Evolutionary conservation across 2,888 invertebrate genomes (phyloP).

Genomic region (Erebia palarica): DNA sequence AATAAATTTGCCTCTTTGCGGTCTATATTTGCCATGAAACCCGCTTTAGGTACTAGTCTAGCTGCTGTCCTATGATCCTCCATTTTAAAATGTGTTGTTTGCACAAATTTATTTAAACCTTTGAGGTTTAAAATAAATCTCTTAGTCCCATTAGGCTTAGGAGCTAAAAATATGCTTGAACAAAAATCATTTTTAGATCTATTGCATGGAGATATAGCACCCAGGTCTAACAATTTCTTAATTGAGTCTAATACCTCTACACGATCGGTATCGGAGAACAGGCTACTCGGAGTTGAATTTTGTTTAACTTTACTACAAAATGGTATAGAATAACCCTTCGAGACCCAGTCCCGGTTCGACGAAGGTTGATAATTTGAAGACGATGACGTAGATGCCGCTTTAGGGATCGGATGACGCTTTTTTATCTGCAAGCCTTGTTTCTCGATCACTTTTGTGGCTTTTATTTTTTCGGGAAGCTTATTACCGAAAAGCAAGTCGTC

Average conservation of each 20-base stretch:
- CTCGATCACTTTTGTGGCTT: background rate
- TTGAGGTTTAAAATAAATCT: slow-evolving; percentile 35
- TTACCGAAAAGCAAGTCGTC: background rate
- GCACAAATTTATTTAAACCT: slow-evolving; percentile 29
- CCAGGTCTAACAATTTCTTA: background rate
- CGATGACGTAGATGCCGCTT: background rate
- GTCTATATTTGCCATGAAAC: slow-evolving; percentile 28
- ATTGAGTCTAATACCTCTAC: background rate
- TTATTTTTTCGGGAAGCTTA: background rate
- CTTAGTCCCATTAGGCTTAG: background rate
- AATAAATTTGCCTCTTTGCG: slow-evolving; percentile 33
- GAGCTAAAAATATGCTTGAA: slow-evolving; percentile 1
- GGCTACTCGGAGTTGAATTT: background rate
- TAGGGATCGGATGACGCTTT: background rate
- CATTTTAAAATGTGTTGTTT: slow-evolving; percentile 35
- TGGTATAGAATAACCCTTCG: background rate
- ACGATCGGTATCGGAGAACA: background rate
- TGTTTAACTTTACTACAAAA: background rate
- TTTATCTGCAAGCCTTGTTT: background rate
- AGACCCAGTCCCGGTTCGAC: background rate
- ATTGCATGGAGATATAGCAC: background rate
- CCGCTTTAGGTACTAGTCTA: slow-evolving; percentile 23
- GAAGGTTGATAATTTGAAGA: background rate
- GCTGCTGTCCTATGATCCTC: slow-evolving; percentile 27
- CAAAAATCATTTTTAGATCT: slow-evolving; percentile 4